These are phyloP conservation scores for Hemistola chrysoprasaria DNA, from an alignment of 2,888 invertebrate species.

Conservation along the genomic window DNA sequence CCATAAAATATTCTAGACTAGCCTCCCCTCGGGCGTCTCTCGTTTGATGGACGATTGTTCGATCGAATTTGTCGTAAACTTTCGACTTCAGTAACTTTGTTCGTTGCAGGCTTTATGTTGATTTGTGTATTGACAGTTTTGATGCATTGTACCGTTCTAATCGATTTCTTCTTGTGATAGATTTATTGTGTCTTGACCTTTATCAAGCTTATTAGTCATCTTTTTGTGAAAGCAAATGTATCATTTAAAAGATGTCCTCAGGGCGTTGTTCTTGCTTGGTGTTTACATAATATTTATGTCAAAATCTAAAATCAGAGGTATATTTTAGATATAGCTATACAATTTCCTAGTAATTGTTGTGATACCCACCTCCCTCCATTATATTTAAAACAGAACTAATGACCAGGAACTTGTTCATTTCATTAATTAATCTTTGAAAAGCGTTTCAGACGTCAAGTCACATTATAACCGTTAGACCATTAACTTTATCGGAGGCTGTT, in stretches of 20 bases:
- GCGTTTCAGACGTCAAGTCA: slow-evolving; percentile 39
- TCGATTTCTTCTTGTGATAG: slow-evolving; percentile 7
- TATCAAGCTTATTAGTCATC: no score
- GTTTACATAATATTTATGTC: no score
- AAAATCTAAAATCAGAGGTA: no score
- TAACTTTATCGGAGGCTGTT: slow-evolving; percentile 64
- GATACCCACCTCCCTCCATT: slow-evolving; percentile 4
- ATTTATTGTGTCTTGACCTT: no score
- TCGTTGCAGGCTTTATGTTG: slow-evolving; percentile 7
- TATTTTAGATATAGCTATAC: no score
- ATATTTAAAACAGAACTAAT: slow-evolving; percentile 14
- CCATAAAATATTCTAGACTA: slow-evolving; percentile 44
- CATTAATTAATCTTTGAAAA: slow-evolving; percentile 43
- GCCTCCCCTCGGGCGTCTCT: slow-evolving; percentile 38
- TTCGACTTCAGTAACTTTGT: slow-evolving; percentile 29
- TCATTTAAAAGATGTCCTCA: not conserved
- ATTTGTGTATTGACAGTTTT: not conserved
- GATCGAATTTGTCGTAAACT: slow-evolving; percentile 31
- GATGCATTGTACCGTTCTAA: not conserved
- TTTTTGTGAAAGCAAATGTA: no score
- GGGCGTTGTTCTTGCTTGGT: not conserved
- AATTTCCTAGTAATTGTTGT: slow-evolving; percentile 17
- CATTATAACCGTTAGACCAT: slow-evolving; percentile 50
- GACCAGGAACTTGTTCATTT: slow-evolving; percentile 20
- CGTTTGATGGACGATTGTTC: slow-evolving; percentile 34